Conservation (phyloP, 2,797 vertebrate species). For the Amazonetta brasiliensis region DNA sequence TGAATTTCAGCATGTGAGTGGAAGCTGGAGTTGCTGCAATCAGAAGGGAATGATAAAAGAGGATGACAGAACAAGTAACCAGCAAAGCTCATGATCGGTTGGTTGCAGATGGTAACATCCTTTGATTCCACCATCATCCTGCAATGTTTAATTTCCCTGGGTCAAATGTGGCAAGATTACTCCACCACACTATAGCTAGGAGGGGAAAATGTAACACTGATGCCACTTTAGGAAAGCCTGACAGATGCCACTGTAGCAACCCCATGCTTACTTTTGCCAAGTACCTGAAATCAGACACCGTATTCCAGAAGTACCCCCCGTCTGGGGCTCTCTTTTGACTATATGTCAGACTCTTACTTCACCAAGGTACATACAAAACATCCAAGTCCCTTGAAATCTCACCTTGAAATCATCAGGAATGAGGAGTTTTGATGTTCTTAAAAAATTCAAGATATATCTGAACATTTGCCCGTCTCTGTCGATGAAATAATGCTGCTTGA, state of each 20-base stretch:
- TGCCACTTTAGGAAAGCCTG: neutral
- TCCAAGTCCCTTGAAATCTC: slow-evolving; percentile 72
- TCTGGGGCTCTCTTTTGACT: slow-evolving; percentile 67
- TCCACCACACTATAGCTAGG: neutral
- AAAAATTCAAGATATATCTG: slow-evolving; percentile 98
- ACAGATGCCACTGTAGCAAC: neutral
- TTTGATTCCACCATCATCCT: neutral
- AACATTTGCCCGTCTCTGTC: slow-evolving; percentile 99
- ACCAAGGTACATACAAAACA: neutral
- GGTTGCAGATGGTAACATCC: neutral
- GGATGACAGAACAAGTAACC: neutral
- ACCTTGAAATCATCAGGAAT: slow-evolving; percentile 99
- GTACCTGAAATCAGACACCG: neutral
- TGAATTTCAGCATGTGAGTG: neutral
- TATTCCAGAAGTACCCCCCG: neutral
- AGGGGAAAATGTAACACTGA: neutral
- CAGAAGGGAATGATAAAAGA: neutral
- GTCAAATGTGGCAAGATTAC: neutral
- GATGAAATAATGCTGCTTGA: slow-evolving; percentile 99
- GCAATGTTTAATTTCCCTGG: neutral
- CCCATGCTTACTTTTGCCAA: neutral
- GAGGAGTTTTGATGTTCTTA: slow-evolving; percentile 95
- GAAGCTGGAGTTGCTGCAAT: slow-evolving; percentile 4
- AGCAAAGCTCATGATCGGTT: neutral
- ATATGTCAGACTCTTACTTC: neutral